Evolutionary conservation across 1,140 invertebrate genomes (phyloP), one percentile per base, ranked within the genome.

Genomic region (Ruditapes philippinarum): DNA sequence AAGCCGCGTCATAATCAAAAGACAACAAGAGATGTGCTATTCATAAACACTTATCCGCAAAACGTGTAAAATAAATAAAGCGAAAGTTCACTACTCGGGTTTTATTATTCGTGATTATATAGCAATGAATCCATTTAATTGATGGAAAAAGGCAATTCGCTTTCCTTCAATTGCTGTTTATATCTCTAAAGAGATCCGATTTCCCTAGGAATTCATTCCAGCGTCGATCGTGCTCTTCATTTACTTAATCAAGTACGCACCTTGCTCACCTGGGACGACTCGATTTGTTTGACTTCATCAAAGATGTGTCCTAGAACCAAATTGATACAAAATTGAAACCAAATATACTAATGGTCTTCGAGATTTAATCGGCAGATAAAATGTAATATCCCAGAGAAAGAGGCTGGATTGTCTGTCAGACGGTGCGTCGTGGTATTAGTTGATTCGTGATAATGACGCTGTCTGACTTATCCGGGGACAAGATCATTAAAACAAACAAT

Each of bases 271-370:
- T 84, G 65, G 82, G 82, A 84, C 62, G 54, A 82, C 68, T 36
- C 82, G 68, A 84, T 73, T 73, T 84, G 82, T 84, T 45, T 73
- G 68, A 54, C 82, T 73, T 73, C 82, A 84, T 84, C 82, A 84
- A 84, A 84, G 82, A 84, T 57, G 25, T 57, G 82, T 84, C 68
- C 82, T 84, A 11, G 82, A 84, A 73, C 82, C 62, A 84, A 84
- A 84, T 84, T 73, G 82, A 49, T 73, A 84, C 82, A 84, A 84
- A 84, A 84, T 84, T 84, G 82, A 84, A 84, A 84, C 82, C 81
- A 84, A 84, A 84, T 84, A 84, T 84, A 84, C 82, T 84, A 84
- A 84, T 84, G 82, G 82, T 54, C 62, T 73, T 38, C 45, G 28
- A 73, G 82, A 84, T 84, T 73, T 54, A 70, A 65, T 70, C 40